Percentiles rank a stretch among this genome's conserved stretches.
Conservation (phyloP, 1,140 invertebrate species). For the Bombus confusus region DNA sequence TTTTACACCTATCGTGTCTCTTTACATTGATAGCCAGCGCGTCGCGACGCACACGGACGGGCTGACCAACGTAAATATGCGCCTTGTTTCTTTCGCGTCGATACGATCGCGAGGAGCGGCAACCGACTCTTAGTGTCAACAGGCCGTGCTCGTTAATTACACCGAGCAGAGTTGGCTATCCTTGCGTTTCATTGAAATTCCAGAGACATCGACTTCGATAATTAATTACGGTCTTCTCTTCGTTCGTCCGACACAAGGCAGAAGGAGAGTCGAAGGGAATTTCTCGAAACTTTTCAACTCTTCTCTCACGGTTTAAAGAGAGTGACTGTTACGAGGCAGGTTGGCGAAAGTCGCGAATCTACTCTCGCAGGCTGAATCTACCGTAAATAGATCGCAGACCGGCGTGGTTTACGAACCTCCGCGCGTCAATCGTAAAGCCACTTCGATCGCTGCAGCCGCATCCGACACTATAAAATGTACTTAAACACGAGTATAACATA, state of each 20-base stretch:
- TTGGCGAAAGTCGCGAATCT: neutral
- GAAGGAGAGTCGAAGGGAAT: neutral
- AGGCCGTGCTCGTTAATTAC: slow-evolving; percentile 21
- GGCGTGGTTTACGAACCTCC: slow-evolving; percentile 15
- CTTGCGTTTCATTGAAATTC: neutral
- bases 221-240: neutral
- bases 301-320: neutral
- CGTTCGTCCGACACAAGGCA: no score
- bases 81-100: neutral
- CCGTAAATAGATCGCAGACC: slow-evolving; percentile 2
- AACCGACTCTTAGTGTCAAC: neutral
- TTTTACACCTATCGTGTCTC: slow-evolving; percentile 55
- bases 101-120: slow-evolving; percentile 5
- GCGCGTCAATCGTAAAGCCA: neutral
- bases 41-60: neutral
- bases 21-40: neutral
- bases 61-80: neutral
- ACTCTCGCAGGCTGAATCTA: neutral
- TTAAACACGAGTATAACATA: slow-evolving; percentile 35
- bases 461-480: slow-evolving; percentile 15
- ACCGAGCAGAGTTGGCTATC: neutral
- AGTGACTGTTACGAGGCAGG: slow-evolving; percentile 3
- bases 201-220: neutral
- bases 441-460: neutral
- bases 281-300: neutral